Evolutionary conservation across 2,113 vertebrate genomes (phyloP), one percentile per base, ranked within the genome.

Genomic region (Plotosus lineatus): DNA sequence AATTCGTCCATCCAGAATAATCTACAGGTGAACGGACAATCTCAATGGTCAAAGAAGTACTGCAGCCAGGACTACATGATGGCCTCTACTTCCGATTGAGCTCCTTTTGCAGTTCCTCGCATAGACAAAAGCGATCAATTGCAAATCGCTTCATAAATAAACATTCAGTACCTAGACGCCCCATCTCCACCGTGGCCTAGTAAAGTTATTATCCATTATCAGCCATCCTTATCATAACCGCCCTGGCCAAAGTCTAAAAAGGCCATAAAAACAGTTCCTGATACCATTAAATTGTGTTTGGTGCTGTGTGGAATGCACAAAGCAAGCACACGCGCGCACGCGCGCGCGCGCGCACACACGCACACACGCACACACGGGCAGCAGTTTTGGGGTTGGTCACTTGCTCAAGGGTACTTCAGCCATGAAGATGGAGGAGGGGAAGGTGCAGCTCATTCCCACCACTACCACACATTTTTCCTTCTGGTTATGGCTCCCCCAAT

Each of bases 181-280:
- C 81, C 58, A 55, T 83, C 56, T 48, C 82, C 46, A 51, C 21
- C 15, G 58, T n/a, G 53, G 1, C 31, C 78, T 33, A 56, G 68
- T 42, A 51, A 68, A 51, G 28, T 74, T n/a, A n/a, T n/a, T n/a
- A n/a, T n/a, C 50, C 50, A 3, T 55, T 75, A 42, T 48, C 33
- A 78, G 56, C 19, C n/a, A n/a, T 40, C 60, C 48, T 74, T 31
- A 71, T 31, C 11, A 44, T 26, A 5, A 36, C 19, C 23, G 5
- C 77, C 77, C 55, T 33, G 78, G 48, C 17, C 73, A 84, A 80
- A 84, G 82, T 84, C 78, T 80, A 65, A 73, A 60, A 17, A 33
- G 40, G 60, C 69, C 46, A 83, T 82, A 51, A 79, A 78, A 75
- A 66, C 2, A 15, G 1, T 68, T 19, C 42, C 26, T 3, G 11